Evolutionary conservation across 2,113 vertebrate species (phyloP).

Genomic region (Otis tarda): DNA sequence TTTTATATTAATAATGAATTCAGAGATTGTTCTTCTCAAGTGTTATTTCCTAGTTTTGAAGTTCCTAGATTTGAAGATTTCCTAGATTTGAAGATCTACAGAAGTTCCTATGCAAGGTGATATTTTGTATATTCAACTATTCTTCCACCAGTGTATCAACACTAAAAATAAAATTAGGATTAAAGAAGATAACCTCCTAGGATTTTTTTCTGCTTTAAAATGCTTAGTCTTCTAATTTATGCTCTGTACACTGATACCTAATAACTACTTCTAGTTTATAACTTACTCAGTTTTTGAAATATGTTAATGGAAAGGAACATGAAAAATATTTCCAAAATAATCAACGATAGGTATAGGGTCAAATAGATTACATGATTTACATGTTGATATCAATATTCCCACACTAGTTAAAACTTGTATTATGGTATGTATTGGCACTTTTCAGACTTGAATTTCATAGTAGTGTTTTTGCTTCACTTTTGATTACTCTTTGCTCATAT

Average conservation of each 20-base stretch:
- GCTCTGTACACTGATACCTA: neutral
- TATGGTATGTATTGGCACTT: neutral
- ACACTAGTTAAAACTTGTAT: neutral
- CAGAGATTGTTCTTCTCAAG: neutral
- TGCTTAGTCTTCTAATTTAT: neutral
- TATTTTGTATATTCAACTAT: neutral
- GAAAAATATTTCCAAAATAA: neutral
- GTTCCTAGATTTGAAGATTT: neutral
- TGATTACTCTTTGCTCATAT: neutral
- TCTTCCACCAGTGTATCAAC: neutral
- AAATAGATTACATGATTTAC: neutral
- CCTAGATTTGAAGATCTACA: neutral
- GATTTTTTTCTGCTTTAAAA: neutral
- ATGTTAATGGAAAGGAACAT: neutral
- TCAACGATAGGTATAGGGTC: neutral
- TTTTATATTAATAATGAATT: neutral
- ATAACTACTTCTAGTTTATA: neutral
- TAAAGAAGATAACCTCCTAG: neutral
- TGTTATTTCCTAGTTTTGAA: neutral
- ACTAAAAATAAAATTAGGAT: neutral
- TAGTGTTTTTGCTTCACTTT: neutral
- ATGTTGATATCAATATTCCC: neutral
- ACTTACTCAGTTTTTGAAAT: neutral
- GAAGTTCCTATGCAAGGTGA: neutral
- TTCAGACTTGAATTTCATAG: neutral